These are phyloP conservation scores for Toxotes chatareus DNA, from an alignment of 2,113 vertebrate species.

Conservation along the genomic window DNA sequence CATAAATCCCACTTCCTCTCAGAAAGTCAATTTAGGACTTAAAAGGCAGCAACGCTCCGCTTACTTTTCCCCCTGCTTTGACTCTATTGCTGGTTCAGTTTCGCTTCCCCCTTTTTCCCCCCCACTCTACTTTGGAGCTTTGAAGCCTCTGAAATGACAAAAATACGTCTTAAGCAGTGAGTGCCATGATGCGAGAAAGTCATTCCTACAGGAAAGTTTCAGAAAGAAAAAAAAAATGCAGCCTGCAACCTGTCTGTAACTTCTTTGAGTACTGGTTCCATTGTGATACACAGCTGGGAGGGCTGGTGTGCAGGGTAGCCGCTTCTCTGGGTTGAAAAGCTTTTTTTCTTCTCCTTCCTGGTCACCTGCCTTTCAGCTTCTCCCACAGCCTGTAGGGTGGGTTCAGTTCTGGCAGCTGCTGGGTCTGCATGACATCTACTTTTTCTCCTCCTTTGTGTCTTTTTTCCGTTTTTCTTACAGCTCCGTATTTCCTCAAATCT, in stretches of 20 bases:
- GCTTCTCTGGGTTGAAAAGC: not conserved
- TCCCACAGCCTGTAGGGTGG: not conserved
- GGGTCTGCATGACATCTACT: constrained; percentile 20
- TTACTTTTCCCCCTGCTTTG: constrained; percentile 43
- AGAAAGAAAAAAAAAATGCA: not conserved
- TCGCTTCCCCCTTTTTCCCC: constrained; percentile 14
- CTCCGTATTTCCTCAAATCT: not conserved
- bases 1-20: constrained; percentile 79
- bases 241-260: constrained; percentile 33
- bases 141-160: constrained; percentile 55
- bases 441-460: constrained; percentile 11
- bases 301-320: not conserved
- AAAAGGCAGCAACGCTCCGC: constrained; percentile 71
- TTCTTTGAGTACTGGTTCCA: constrained; percentile 21
- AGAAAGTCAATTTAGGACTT: constrained; percentile 82
- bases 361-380: constrained; percentile 23
- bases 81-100: constrained; percentile 52
- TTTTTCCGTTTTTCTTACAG: not conserved
- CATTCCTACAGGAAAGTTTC: constrained; percentile 54
- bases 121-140: constrained; percentile 34
- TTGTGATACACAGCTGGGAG: constrained; percentile 9
- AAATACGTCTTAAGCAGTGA: constrained; percentile 45
- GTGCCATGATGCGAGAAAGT: constrained; percentile 52
- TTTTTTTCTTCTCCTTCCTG: not conserved
- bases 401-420: not conserved